Evolutionary conservation across 2,113 vertebrate genomes (phyloP).

Genomic region (Quiscalus mexicanus): DNA sequence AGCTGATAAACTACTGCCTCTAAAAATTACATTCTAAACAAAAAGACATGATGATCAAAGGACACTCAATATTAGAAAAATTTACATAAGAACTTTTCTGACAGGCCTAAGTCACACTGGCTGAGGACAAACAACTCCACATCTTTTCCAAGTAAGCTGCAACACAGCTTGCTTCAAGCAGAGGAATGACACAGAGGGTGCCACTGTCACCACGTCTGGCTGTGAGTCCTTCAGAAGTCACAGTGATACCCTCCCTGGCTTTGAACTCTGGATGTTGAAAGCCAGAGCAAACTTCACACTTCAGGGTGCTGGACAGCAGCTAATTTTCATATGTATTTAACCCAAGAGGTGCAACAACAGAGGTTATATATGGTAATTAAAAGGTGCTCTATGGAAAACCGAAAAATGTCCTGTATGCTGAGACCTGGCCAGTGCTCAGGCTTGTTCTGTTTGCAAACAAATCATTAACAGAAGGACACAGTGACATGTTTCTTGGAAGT

Average conservation of each 20-base stretch:
- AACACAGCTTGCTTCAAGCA: not conserved
- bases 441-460: not conserved
- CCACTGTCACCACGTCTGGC: slow-evolving; percentile 6
- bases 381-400: not conserved
- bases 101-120: not conserved
- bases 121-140: not conserved
- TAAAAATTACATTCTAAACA: not conserved
- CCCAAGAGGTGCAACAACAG: not conserved
- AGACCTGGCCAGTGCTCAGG: not conserved
- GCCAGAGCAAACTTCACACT: not conserved
- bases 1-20: not conserved
- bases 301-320: not conserved
- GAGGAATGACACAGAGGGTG: not conserved
- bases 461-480: not conserved
- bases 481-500: not conserved
- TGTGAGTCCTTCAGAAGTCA: slow-evolving; percentile 17
- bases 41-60: not conserved
- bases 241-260: not conserved
- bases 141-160: not conserved
- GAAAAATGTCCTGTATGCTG: not conserved
- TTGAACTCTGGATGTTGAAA: not conserved
- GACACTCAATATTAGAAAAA: not conserved
- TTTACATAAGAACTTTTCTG: not conserved
- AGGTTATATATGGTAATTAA: not conserved
- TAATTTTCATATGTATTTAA: not conserved